Base-by-base conservation (phyloP, 2,797 vertebrate genomes). In the Melopsittacus undulatus region DNA sequence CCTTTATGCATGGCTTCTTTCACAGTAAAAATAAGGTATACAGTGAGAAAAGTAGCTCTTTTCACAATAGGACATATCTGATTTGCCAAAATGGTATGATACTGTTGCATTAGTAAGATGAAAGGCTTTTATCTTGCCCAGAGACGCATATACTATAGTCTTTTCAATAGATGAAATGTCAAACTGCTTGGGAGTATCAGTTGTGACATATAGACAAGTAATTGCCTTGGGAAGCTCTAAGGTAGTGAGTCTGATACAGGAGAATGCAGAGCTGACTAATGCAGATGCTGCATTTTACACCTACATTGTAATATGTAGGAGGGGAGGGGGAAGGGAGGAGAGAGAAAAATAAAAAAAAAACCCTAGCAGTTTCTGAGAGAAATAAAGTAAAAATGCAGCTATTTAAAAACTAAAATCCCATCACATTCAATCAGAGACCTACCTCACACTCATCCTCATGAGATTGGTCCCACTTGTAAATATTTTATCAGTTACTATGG, bases 111-210 rank as follows among this genome's bases (percentile, higher is more conserved):
- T 89, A 94, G 78, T 73, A 89, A 96, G 92, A 96, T 87, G 63
- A 95, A 97, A 96, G 59, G 49, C 62, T 83, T 96, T 78, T 92
- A 87, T 95, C 94, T 95, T 95, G 42, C 63, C 95, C 83, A 91
- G 87, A 96, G 72, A 96, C 30, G 82, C 45, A 56, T 29, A 90
- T 89, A 80, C 38, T 93, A 51, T 26, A 94, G 62, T 91, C 46
- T 93, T 96, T 98, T 97, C 77, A 96, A 69, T 79, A 94, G 92
- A 81, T 52, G 43, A 96, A 94, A 94, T 90, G 62, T 95, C 91
- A 97, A 91, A 95, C 29, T 95, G 56, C 68, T 90, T 48, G 29
- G 84, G 89, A 87, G 51, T 89, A 95, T 96, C 36, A 92, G 72
- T 89, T 94, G 59, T 94, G 92, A 96, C 92, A 86, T 80, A 93